Conservation (phyloP, 2,113 vertebrate genomes). For the Struthidea cinerea region DNA sequence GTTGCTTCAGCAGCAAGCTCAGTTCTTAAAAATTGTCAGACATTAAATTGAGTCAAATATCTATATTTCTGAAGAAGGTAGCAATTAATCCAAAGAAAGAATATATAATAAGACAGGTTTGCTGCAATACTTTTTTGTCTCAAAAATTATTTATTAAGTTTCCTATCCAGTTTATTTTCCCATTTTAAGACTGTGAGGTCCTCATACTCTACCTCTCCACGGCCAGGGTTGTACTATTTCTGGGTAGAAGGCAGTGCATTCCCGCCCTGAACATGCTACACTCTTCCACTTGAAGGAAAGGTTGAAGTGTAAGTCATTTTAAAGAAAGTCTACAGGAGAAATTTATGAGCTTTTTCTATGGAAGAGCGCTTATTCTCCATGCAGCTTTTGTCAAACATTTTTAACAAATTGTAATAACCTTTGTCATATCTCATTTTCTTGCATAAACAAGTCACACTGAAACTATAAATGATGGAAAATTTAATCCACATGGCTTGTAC, state of each 20-base stretch:
- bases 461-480: conserved; percentile 75
- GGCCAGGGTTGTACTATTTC: background rate
- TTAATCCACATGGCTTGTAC: conserved; percentile 63
- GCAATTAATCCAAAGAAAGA: background rate
- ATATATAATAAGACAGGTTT: background rate
- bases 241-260: background rate
- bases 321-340: conserved; percentile 42
- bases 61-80: background rate
- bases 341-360: conserved; percentile 62
- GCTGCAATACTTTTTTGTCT: background rate
- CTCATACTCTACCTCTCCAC: background rate
- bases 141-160: background rate
- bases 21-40: background rate
- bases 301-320: conserved; percentile 39
- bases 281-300: conserved; percentile 13
- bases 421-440: conserved; percentile 67
- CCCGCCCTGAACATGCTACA: background rate
- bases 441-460: conserved; percentile 70
- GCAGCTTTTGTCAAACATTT: conserved; percentile 69
- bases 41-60: background rate
- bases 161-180: background rate
- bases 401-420: conserved; percentile 69
- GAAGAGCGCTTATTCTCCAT: conserved; percentile 51
- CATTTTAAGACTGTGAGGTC: background rate
- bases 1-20: background rate